Conservation (phyloP, 2,797 vertebrate genomes). For the Sebastes minor region DNA sequence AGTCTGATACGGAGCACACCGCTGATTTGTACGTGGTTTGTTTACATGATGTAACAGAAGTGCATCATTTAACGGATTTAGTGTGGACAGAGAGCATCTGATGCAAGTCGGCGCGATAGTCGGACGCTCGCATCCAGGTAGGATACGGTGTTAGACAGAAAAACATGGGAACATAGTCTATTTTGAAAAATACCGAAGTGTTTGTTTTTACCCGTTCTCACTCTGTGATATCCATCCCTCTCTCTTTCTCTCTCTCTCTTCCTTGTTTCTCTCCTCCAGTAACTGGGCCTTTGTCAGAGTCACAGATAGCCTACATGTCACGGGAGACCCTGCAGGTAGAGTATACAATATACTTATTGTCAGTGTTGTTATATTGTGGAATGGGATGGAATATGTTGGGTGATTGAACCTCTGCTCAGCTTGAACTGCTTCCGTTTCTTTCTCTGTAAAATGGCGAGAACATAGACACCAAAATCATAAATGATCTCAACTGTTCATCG, state of each 20-base stretch:
- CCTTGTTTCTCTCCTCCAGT: slow-evolving; percentile 77
- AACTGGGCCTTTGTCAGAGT: slow-evolving; percentile 94
- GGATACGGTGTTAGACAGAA: no score
- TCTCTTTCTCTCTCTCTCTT: not conserved
- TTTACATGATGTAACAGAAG: no score
- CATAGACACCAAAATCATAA: not conserved
- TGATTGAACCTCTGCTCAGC: not conserved
- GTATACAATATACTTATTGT: not conserved
- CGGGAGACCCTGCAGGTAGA: slow-evolving; percentile 96
- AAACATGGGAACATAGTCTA: no score
- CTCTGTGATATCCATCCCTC: not conserved
- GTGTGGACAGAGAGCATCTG: no score
- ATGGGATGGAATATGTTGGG: not conserved
- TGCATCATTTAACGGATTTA: no score
- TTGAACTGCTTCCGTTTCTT: not conserved
- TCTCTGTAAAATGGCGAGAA: not conserved
- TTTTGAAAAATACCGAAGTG: no score
- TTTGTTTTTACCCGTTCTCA: not conserved
- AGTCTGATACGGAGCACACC: no score
- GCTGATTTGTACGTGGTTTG: no score
- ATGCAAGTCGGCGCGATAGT: no score
- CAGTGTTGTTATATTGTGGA: not conserved
- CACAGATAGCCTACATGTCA: slow-evolving; percentile 97
- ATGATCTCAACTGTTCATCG: not conserved
- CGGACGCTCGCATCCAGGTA: no score